These are phyloP conservation scores for Pseudeuparius sepicola DNA, from an alignment of 2,888 invertebrate species.

Conservation along the genomic window DNA sequence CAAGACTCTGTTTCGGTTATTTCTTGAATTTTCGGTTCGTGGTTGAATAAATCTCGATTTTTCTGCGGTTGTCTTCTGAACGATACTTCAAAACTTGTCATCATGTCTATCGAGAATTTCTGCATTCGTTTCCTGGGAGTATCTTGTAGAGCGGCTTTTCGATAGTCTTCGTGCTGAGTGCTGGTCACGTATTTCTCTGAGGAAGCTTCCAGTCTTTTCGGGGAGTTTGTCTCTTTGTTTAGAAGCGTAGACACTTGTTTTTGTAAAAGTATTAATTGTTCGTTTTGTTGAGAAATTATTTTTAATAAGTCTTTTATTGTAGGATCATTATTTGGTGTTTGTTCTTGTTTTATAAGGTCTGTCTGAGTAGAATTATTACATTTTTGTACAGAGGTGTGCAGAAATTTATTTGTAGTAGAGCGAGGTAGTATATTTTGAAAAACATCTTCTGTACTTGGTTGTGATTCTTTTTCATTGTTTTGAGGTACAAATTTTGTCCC, in stretches of 20 bases:
- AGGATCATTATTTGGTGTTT: slow-evolving; percentile 39
- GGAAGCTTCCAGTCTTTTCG: slow-evolving; percentile 26
- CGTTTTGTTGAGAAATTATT: slow-evolving; percentile 54
- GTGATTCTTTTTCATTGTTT: not conserved
- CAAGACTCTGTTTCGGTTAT: slow-evolving; percentile 28
- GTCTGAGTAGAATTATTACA: not conserved
- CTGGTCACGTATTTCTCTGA: slow-evolving; percentile 23
- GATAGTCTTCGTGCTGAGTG: slow-evolving; percentile 24
- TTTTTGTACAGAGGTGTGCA: not conserved
- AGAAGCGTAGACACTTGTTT: slow-evolving; percentile 52
- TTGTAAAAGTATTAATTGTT: slow-evolving; percentile 53
- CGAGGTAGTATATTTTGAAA: too few relatives aligned
- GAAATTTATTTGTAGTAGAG: not conserved
- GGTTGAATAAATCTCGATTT: slow-evolving; percentile 18
- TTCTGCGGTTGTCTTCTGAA: slow-evolving; percentile 26
- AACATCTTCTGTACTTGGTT: not conserved
- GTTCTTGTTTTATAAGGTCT: not conserved
- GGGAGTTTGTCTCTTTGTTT: slow-evolving; percentile 30
- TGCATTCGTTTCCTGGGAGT: slow-evolving; percentile 35
- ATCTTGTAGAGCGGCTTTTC: slow-evolving; percentile 14
- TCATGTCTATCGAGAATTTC: slow-evolving; percentile 59
- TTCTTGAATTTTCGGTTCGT: slow-evolving; percentile 32
- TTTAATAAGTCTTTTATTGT: slow-evolving; percentile 51
- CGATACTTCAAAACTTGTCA: slow-evolving; percentile 60
- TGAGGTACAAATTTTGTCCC: not conserved